Base-by-base conservation (phyloP, 1,140 invertebrate species). In the Heliconius congener region DNA sequence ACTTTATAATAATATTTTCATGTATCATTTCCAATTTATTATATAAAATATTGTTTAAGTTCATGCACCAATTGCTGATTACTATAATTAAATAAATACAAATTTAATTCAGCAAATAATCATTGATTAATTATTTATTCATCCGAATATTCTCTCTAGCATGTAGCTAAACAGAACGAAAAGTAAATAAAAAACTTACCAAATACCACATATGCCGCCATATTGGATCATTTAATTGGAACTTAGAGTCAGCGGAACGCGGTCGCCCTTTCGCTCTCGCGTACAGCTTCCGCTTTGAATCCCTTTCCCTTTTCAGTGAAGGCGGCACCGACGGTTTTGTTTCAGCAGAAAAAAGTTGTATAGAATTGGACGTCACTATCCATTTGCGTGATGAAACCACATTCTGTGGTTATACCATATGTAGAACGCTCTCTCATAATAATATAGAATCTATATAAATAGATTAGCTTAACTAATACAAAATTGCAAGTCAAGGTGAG, bases 161-260 rank as follows among this genome's bases (percentile, higher is more conserved):
- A 34, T 34, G 34, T 0, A 34, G 34, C 34, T 11, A 11, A 42
- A 34, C 2, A 34, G 4, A 34, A 34, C 0, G 9, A 34, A 34
- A 34, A 75, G 37, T 13, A 50, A 50, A 71, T 39, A 27, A 52
- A 23, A 60, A 30, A 84, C 97, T 96, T 95, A 98, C 97, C 96
- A 98, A 94, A 94, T 98, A 99, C 98, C 98, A 98, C 97, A 98
- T 98, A 78, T 96, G 96, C 30, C 96, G 95, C 98, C 98, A 99
- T 93, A 97, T 96, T 46, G 97, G 97, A 93, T 98, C 98, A 88
- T 97, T 97, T 77, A 97, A 95, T 74, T 95, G 89, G 78, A 96
- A 88, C 81, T 95, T 94, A 81, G 87, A 83, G 86, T 94, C 91
- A 18, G 90, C 85, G 11, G 91, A 74, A 80, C 78, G 87, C 75